Evolutionary conservation across 2,888 invertebrate genomes (phyloP).

Genomic region (Zhuqinia jingwanae): DNA sequence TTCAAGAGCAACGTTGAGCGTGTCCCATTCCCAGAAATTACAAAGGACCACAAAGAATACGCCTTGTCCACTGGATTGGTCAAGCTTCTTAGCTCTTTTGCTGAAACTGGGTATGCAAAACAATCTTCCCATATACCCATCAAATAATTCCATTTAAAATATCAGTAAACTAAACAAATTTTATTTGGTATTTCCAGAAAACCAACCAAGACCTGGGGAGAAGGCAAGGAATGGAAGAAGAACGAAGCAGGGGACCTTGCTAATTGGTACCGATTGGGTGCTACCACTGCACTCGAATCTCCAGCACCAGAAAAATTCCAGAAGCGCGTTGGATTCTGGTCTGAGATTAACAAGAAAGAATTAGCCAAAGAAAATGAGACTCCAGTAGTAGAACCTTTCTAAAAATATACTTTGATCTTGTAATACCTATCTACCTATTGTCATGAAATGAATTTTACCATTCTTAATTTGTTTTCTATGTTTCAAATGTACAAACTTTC

Average conservation of each 20-base stretch:
- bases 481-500: background rate
- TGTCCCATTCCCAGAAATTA: constrained; percentile 63
- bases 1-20: constrained; percentile 50
- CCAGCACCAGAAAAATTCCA: constrained; percentile 60
- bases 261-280: constrained; percentile 58
- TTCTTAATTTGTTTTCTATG: constrained; percentile 29
- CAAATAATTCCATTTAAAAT: background rate
- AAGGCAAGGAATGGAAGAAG: constrained; percentile 72
- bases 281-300: constrained; percentile 1
- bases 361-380: constrained; percentile 68
- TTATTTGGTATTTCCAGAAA: constrained; percentile 60
- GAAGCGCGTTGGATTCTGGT: constrained; percentile 69
- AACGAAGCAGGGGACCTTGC: constrained; percentile 48
- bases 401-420: background rate
- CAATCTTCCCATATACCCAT: background rate
- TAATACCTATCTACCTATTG: background rate
- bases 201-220: constrained; percentile 75
- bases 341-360: constrained; percentile 47
- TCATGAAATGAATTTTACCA: background rate
- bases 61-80: constrained; percentile 63
- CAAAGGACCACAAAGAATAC: constrained; percentile 60
- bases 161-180: background rate
- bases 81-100: constrained; percentile 68
- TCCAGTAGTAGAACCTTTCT: constrained; percentile 58
- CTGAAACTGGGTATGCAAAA: constrained; percentile 69